Base-by-base conservation (phyloP, 2,113 vertebrate genomes). In the Synodontis membranacea region DNA sequence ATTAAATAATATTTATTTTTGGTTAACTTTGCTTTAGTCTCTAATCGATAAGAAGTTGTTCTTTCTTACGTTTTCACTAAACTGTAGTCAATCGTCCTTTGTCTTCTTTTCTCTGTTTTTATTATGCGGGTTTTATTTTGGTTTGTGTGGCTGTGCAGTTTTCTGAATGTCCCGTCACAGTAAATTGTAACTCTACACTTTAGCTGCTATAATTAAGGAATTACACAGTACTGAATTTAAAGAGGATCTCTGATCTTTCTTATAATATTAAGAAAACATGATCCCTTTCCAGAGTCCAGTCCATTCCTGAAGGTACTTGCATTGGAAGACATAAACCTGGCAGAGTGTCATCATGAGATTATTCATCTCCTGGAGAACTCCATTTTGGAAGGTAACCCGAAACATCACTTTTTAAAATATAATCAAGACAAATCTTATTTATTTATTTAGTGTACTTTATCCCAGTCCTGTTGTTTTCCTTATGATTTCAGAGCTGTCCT, bases 291-390 rank as follows among this genome's bases (percentile, higher is more conserved):
- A 97, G 96, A 95, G 62, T 93, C 80, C 56, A 96, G 95, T 89
- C 89, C 91, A 42, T 46, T 88, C 52, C 88, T 97, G 91, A 95
- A 94, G 90, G 94, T 92, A 72, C 91, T 97, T 83, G 94, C 93
- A 75, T 93, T 97, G 89, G 95, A 97, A 6, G 96, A 97, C 82
- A 92, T 96, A 86, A 97, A 96, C 89, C 92, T 97, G 85, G 92
- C 96, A 37, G 94, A 95, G 37, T 94, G 95, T 89, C 96, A 95
- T 82, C 93, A 89, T 1, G 96, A 96, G 91, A 95, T 97, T 92
- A 91, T 97, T 82, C 91, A 94, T 86, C 92, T 97, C 84, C 92
- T 97, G 85, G 93, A 94, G 88, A 93, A 94, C 87, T 94, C 94
- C 0, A 37, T 91, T 88, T 92, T 97, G 39, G 94, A 96, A 95